A percentile compares a stretch with the other conserved stretches of the same genome.
Conservation (phyloP, 1,140 invertebrate genomes). For the Drosophila sproati region DNA sequence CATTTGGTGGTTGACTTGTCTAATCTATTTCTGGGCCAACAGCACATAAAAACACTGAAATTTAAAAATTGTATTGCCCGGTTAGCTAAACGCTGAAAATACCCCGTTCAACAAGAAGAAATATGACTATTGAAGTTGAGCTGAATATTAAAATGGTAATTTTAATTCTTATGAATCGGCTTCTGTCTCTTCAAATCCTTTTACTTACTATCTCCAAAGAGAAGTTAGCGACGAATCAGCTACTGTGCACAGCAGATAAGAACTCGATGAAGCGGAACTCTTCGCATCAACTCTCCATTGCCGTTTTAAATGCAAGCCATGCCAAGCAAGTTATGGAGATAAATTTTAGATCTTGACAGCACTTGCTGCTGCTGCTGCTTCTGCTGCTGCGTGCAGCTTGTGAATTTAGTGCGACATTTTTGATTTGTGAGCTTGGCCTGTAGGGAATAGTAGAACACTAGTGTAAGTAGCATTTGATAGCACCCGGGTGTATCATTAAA, state of each 20-base stretch:
- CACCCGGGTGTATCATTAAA: constrained; percentile 7
- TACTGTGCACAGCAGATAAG: neutral
- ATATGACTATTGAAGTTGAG: neutral
- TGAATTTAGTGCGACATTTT: neutral
- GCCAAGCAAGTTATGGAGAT: neutral
- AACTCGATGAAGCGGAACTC: constrained; percentile 7
- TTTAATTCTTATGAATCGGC: neutral
- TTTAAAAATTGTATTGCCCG: neutral
- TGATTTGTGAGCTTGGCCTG: neutral
- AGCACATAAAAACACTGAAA: neutral
- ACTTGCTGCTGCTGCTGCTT: no score
- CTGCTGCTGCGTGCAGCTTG: neutral
- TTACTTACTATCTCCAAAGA: neutral
- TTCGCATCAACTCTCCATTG: neutral
- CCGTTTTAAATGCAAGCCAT: constrained; percentile 6
- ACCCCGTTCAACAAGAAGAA: neutral
- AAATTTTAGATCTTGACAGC: neutral
- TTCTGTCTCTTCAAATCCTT: constrained; percentile 1
- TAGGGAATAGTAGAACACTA: constrained; percentile 1
- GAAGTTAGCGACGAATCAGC: constrained; percentile 11
- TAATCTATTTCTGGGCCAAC: constrained; percentile 26
- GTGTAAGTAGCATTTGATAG: neutral
- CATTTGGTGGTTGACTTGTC: constrained; percentile 35
- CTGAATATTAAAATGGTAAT: neutral
- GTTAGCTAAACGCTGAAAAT: neutral